A percentile compares a stretch with the other conserved stretches of the same genome.
Evolutionary conservation across 2,113 vertebrate species (phyloP).

Genomic region (Sturnus vulgaris): DNA sequence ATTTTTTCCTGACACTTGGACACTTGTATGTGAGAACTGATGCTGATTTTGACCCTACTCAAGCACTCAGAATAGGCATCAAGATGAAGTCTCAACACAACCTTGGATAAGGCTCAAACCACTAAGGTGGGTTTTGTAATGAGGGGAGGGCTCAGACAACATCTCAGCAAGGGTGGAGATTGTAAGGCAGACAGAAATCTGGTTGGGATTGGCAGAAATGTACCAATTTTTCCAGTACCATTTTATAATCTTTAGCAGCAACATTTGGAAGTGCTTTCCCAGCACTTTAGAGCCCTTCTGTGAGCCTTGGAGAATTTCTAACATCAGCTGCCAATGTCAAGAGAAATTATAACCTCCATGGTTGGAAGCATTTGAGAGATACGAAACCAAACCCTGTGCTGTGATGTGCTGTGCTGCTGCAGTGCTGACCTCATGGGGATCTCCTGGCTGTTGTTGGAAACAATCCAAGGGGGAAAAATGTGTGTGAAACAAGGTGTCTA

Average conservation of each 20-base stretch:
- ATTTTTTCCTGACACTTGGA: background rate
- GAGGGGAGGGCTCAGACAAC: background rate
- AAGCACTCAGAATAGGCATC: background rate
- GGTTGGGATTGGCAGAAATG: background rate
- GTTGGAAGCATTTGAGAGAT: background rate
- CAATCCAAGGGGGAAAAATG: background rate
- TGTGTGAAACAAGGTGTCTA: background rate
- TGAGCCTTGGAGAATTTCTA: background rate
- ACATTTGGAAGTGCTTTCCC: background rate
- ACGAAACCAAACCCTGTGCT: background rate
- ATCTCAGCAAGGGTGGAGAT: background rate
- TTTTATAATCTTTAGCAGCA: background rate
- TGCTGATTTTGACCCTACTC: background rate
- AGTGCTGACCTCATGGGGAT: fast-evolving
- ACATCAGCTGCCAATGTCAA: background rate
- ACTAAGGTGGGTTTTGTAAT: background rate
- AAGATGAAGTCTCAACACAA: background rate
- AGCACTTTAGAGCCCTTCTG: background rate
- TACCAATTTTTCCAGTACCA: background rate
- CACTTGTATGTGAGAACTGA: background rate
- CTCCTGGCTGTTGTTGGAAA: background rate
- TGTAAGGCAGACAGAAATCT: background rate
- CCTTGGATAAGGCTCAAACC: background rate
- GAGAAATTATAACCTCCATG: background rate
- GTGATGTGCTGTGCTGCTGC: fast-evolving